Percentiles rank a stretch among this genome's conserved stretches.
Evolutionary conservation across 2,888 invertebrate species (phyloP).

Genomic region (Nomada ferruginata): DNA sequence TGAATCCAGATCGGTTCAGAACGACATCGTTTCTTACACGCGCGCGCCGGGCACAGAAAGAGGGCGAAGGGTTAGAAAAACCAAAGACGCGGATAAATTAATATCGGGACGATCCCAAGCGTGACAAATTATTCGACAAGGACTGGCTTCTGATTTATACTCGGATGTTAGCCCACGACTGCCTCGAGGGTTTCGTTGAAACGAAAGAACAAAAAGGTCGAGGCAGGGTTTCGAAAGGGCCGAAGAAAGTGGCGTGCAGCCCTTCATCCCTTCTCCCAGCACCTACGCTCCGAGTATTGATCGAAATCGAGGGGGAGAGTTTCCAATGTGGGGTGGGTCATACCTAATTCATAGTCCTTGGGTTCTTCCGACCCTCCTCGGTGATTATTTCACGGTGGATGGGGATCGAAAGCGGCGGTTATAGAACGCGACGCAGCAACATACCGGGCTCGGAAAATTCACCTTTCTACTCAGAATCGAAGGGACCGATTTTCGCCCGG

Average conservation of each 20-base stretch:
- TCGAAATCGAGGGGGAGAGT: constrained; percentile 80
- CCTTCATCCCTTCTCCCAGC: constrained; percentile 57
- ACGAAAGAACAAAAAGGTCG: constrained; percentile 49
- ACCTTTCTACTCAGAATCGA: background rate
- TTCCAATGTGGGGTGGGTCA: constrained; percentile 72
- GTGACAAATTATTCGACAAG: constrained; percentile 70
- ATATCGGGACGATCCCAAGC: constrained; percentile 66
- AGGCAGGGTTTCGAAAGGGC: constrained; percentile 50
- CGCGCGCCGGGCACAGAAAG: too few species aligned
- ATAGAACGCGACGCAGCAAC: constrained; percentile 10
- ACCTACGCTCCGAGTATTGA: constrained; percentile 76
- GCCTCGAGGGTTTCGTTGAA: constrained; percentile 49
- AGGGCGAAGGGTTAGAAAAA: background rate
- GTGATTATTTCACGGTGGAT: constrained; percentile 70
- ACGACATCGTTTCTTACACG: too few species aligned
- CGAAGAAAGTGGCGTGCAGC: constrained; percentile 64
- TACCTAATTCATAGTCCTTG: constrained; percentile 78
- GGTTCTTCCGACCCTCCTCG: constrained; percentile 72
- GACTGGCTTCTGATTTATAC: constrained; percentile 73
- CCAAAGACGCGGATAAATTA: constrained; percentile 71
- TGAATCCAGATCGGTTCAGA: too few species aligned
- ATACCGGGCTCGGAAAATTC: constrained; percentile 14
- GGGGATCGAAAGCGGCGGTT: constrained; percentile 44
- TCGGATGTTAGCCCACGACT: constrained; percentile 73
- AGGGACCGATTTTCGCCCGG: too few species aligned